A percentile compares a stretch with the other conserved stretches of the same genome.
phyloP scores from a whole-genome alignment of 2,888 invertebrate genomes.

The Platynereis dumerilii region DNA sequence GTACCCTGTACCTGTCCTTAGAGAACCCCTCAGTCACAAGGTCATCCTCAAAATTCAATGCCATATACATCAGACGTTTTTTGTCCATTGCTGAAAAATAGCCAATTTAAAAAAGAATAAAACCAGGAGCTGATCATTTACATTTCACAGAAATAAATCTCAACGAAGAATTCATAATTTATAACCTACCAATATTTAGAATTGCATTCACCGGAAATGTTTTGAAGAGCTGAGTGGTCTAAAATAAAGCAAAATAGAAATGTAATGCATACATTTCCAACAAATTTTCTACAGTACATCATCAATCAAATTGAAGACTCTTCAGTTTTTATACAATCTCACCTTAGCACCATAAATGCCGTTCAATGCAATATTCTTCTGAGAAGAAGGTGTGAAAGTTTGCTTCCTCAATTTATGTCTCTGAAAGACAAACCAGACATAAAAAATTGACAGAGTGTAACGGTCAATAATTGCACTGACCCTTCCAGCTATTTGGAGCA shows the following conservation, averaged over 20 bases:
- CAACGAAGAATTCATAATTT: too few relatives aligned
- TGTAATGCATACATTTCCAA: background rate
- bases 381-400: conserved; percentile 50
- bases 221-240: conserved; percentile 52
- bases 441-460: too few relatives aligned
- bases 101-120: background rate
- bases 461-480: too few relatives aligned
- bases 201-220: conserved; percentile 50
- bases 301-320: background rate
- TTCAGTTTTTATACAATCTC: background rate
- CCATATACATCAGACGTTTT: conserved; percentile 50
- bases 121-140: too few relatives aligned
- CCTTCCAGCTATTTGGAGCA: too few relatives aligned
- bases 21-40: conserved; percentile 35
- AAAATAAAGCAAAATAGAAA: conserved; percentile 13
- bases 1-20: too few relatives aligned
- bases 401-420: conserved; percentile 55
- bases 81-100: conserved; percentile 52
- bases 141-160: too few relatives aligned
- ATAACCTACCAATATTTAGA: conserved; percentile 50
- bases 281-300: background rate
- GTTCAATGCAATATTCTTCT: conserved; percentile 53
- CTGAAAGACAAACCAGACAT: too few relatives aligned
- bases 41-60: conserved; percentile 53
- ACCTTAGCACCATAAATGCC: conserved; percentile 59